phyloP scores from a whole-genome alignment of 2,113 vertebrate genomes.

The Felis chaus region DNA sequence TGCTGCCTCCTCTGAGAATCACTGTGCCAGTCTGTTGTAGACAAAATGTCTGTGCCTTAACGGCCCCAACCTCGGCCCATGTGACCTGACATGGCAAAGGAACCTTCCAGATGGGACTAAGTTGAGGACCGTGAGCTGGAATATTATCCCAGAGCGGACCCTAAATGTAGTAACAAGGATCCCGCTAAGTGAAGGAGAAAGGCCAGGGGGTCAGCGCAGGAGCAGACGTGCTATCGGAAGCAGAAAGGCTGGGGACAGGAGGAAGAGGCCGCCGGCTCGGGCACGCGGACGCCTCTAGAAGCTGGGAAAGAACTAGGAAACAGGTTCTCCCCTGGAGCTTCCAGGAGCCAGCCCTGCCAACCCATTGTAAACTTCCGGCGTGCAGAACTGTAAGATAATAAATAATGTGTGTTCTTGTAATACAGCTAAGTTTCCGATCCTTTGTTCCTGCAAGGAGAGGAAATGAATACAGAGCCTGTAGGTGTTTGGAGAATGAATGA shows the following conservation, averaged over 20 bases:
- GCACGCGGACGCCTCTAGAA: rapidly evolving
- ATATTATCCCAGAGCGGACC: no score
- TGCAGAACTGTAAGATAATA: not conserved
- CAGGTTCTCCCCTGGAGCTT: not conserved
- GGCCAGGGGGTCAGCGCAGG: not conserved
- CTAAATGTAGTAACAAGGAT: rapidly evolving
- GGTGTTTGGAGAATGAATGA: not conserved
- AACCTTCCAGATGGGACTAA: not conserved
- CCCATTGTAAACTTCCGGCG: not conserved
- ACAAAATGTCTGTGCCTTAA: not conserved
- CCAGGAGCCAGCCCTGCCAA: rapidly evolving
- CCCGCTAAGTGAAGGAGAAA: not conserved
- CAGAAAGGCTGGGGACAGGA: rapidly evolving
- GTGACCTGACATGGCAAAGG: rapidly evolving
- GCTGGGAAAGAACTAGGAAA: not conserved
- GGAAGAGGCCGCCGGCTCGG: not conserved
- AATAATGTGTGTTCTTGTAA: rapidly evolving
- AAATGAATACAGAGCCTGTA: rapidly evolving
- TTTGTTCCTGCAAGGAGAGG: not conserved
- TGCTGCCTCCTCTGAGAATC: not conserved
- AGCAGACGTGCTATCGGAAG: rapidly evolving
- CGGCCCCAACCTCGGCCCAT: not conserved
- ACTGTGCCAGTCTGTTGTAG: no score
- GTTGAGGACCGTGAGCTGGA: not conserved
- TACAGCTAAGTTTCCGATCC: rapidly evolving